phyloP scores from a whole-genome alignment of 1,140 invertebrate species.

The Charaxes varanes region DNA sequence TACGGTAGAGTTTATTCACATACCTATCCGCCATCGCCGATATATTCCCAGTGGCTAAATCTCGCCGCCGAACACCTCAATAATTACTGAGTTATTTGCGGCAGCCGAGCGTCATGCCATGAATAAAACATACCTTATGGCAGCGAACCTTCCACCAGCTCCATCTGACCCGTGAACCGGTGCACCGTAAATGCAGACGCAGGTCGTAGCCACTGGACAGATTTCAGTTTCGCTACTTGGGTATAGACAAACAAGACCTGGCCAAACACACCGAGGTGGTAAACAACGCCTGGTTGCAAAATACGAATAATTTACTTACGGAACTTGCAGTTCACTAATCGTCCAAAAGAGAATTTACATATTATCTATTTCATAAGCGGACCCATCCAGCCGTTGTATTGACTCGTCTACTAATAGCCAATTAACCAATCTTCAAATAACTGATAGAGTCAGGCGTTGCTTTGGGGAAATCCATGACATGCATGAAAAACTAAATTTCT shows the following conservation, averaged over 20 bases:
- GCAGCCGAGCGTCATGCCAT: conserved; percentile 47
- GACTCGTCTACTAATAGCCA: too few relatives aligned
- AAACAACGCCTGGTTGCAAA: too few relatives aligned
- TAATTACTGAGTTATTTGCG: conserved; percentile 58
- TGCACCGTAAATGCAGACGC: neutral
- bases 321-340: conserved; percentile 47
- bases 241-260: conserved; percentile 41
- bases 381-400: too few relatives aligned
- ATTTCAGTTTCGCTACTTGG: conserved; percentile 21
- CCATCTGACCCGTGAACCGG: conserved; percentile 18
- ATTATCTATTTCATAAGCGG: neutral
- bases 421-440: too few relatives aligned
- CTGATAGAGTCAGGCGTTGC: too few relatives aligned
- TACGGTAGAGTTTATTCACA: too few relatives aligned
- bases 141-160: conserved; percentile 35
- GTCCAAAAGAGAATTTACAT: conserved; percentile 10
- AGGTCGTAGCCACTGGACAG: conserved; percentile 22
- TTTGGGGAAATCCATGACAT: too few relatives aligned
- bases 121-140: conserved; percentile 60
- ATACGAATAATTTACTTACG: too few relatives aligned
- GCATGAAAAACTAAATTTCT: too few relatives aligned
- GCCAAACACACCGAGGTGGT: conserved; percentile 41
- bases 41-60: conserved; percentile 34
- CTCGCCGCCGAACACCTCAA: conserved; percentile 44
- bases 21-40: conserved; percentile 18